A percentile compares a stretch with the other conserved stretches of the same genome.
Conservation (phyloP, 2,113 vertebrate species). For the Cheilinus undulatus region DNA sequence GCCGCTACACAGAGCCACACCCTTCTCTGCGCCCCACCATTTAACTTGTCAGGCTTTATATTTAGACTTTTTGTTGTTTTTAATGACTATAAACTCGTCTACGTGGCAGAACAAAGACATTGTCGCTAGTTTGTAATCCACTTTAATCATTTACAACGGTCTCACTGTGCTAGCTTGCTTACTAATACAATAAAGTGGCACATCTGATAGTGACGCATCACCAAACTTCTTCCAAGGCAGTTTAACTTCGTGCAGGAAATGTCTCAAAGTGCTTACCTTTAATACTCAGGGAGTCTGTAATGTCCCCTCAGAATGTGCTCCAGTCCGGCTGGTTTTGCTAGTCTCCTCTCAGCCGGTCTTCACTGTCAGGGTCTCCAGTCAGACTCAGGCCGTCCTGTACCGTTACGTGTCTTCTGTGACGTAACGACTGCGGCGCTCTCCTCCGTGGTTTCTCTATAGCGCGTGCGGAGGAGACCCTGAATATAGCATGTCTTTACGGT, state of each 20-base stretch:
- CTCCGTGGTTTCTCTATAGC: background rate
- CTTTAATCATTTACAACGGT: background rate
- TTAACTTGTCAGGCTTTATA: background rate
- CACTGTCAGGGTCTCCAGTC: constrained; percentile 7
- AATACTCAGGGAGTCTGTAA: background rate
- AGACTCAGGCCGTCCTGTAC: constrained; percentile 39
- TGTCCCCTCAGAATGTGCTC: constrained; percentile 1
- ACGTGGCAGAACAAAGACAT: background rate
- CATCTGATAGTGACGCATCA: constrained; percentile 21
- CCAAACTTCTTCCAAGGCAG: constrained; percentile 8
- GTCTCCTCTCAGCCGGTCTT: background rate
- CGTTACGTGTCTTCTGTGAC: constrained; percentile 64
- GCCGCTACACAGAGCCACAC: constrained; percentile 49
- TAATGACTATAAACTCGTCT: background rate
- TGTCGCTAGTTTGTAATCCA: background rate
- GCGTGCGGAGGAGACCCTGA: background rate
- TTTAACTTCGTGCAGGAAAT: background rate
- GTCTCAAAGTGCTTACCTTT: constrained; percentile 29
- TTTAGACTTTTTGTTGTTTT: background rate
- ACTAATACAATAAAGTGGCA: background rate
- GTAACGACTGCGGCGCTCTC: constrained; percentile 51
- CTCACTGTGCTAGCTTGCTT: background rate
- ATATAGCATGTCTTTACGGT: background rate
- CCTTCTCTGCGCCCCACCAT: constrained; percentile 43
- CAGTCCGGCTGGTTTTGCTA: constrained; percentile 16